These are phyloP conservation scores for Mantis religiosa DNA, from an alignment of 2,888 invertebrate species.

Conservation along the genomic window DNA sequence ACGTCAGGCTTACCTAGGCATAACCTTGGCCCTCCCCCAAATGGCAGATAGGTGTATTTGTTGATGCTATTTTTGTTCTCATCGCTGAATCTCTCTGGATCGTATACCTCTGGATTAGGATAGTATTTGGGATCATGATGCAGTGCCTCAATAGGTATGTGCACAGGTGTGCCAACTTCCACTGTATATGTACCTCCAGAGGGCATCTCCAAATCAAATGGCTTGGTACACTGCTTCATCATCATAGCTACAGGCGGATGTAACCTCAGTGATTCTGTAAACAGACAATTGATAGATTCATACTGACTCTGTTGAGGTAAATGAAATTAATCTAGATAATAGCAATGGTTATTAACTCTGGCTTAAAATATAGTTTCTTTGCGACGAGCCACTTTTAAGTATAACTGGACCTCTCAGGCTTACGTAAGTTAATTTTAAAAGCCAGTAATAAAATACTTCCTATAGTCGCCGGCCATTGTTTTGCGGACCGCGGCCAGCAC, in stretches of 20 bases:
- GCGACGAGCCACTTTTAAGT: too few relatives aligned
- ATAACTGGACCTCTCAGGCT: too few relatives aligned
- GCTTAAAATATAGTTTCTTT: too few relatives aligned
- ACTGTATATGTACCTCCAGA: conserved; percentile 33
- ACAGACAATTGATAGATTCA: background rate
- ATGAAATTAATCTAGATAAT: too few relatives aligned
- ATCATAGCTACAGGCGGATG: conserved; percentile 38
- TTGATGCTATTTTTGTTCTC: conserved; percentile 40
- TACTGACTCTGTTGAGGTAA: background rate
- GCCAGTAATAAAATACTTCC: too few relatives aligned
- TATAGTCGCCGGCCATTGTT: too few relatives aligned
- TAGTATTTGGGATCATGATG: conserved; percentile 44
- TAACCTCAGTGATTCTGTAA: conserved; percentile 37
- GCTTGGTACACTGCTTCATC: conserved; percentile 37
- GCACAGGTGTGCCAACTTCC: conserved; percentile 40
- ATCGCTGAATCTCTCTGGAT: conserved; percentile 45
- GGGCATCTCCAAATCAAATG: conserved; percentile 38
- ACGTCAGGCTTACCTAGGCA: conserved; percentile 40
- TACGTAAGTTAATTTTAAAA: too few relatives aligned
- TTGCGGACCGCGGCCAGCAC: too few relatives aligned
- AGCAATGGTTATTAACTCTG: too few relatives aligned
- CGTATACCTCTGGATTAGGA: conserved; percentile 45
- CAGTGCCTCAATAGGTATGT: conserved; percentile 40
- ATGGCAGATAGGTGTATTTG: conserved; percentile 40
- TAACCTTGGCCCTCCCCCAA: conserved; percentile 43